Percentiles rank a stretch among this genome's conserved stretches.
Conservation (phyloP, 2,113 vertebrate genomes). For the Bufo bufo region DNA sequence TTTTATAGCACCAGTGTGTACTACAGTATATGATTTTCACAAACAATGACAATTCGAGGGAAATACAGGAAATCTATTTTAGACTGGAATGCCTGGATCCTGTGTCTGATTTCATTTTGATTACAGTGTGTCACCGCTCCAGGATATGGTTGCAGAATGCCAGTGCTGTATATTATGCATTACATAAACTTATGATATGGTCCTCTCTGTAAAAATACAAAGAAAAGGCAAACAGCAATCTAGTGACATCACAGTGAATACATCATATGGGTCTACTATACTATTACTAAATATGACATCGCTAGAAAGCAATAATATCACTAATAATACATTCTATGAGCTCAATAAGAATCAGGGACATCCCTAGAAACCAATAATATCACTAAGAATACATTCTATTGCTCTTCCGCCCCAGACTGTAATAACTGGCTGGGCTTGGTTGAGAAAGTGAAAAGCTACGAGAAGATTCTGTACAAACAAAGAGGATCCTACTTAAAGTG, state of each 20-base stretch:
- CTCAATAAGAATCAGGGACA: neutral
- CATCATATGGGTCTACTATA: too few relatives aligned
- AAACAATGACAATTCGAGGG: slow-evolving; percentile 24
- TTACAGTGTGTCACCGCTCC: slow-evolving; percentile 3
- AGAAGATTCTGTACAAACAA: too few relatives aligned
- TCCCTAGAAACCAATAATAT: neutral
- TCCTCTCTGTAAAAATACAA: neutral
- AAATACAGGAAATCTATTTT: slow-evolving; percentile 46
- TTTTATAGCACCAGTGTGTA: neutral
- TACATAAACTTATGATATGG: slow-evolving; percentile 6
- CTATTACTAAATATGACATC: neutral
- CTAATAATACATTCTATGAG: neutral
- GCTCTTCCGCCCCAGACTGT: too few relatives aligned
- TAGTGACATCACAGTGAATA: neutral
- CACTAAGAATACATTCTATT: too few relatives aligned
- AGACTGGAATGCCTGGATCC: slow-evolving; percentile 20
- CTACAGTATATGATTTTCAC: slow-evolving; percentile 13
- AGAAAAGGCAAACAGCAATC: neutral
- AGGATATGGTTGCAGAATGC: neutral
- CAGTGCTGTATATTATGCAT: neutral
- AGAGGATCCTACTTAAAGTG: too few relatives aligned
- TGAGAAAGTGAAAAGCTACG: too few relatives aligned
- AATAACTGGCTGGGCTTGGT: too few relatives aligned
- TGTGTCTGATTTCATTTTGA: slow-evolving; percentile 3
- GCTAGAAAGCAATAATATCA: neutral